Base-by-base conservation (phyloP, 2,888 invertebrate genomes). In the Leptogaster cylindrica region DNA sequence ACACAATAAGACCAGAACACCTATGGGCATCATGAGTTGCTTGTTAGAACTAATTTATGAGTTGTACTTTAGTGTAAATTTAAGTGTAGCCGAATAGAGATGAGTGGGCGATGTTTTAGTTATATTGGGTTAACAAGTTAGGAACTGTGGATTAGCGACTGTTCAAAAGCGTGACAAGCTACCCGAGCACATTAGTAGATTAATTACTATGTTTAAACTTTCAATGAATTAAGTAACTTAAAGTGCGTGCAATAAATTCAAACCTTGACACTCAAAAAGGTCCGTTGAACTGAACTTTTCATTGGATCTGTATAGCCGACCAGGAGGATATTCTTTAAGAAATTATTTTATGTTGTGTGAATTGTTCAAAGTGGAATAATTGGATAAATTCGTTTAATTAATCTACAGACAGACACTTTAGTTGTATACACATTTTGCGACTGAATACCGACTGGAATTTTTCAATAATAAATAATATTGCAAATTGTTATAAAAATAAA, bases 241-340 rank as follows among this genome's bases (percentile, higher is more conserved):
- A 55, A 33, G 61, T 70, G 64, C 71, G 72, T 73, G 73, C 72
- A 72, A 70, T 68, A 61, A 66, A 70, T 72, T 76, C 81, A 81
- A 80, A 80, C 80, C 80, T 79, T 78, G 76, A 74, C 77, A 77
- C 72, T 76, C 75, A 75, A 77, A 77, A 81, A 87, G 84, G 77
- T 87, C 87, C 82, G 84, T 85, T 65, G 82, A 87, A 82, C 83
- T 84, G 83, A 85, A 86, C 81, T 84, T 86, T 83, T 86, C 85
- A 81, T 85, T 80, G 70, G 82, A 85, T 83, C 86, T 85, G 83
- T 84, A 85, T 82, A 87, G 85, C 79, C 85, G 84, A 78, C 85
- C 85, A 72, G 81, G 77, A 75, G 77, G 79, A 71, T 76, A 78
- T 75, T 81, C 81, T 81, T 77, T 61, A 70, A 71, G 70, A 71